A percentile compares a stretch with the other conserved stretches of the same genome.
phyloP scores from a whole-genome alignment of 2,797 vertebrate genomes.

The Heterohyrax brucei region DNA sequence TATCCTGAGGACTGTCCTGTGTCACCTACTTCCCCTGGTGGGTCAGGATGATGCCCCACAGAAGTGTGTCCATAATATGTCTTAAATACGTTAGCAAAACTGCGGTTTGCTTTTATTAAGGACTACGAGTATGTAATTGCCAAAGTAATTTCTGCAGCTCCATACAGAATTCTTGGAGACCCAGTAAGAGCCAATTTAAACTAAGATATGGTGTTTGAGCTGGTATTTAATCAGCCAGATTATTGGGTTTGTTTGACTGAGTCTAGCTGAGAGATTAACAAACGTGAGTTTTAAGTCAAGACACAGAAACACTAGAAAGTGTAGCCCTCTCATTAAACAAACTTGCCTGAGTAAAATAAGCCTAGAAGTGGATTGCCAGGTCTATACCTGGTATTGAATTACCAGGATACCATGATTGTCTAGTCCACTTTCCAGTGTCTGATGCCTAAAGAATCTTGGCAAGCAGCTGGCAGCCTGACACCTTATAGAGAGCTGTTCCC shows the following conservation, averaged over 20 bases:
- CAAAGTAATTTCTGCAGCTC: neutral
- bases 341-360: constrained; percentile 55
- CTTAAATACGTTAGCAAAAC: constrained; percentile 7
- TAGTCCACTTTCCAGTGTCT: constrained; percentile 60
- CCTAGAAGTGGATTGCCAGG: neutral
- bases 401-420: neutral
- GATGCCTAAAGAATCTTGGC: constrained; percentile 70
- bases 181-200: constrained; percentile 17
- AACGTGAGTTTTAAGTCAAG: constrained; percentile 68
- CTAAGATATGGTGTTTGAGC: neutral
- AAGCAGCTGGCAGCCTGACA: constrained; percentile 42
- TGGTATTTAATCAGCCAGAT: constrained; percentile 59
- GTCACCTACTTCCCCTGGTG: neutral
- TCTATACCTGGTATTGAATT: constrained; percentile 74
- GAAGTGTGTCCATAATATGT: neutral
- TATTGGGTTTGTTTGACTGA: constrained; percentile 59
- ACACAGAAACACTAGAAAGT: constrained; percentile 82
- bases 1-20: neutral
- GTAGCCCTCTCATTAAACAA: constrained; percentile 70
- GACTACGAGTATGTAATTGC: neutral
- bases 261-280: constrained; percentile 70
- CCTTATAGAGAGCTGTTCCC: constrained; percentile 4
- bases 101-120: neutral
- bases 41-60: neutral
- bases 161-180: constrained; percentile 27